Conservation (phyloP, 2,888 invertebrate genomes). For the Dysmachus trigonus region DNA sequence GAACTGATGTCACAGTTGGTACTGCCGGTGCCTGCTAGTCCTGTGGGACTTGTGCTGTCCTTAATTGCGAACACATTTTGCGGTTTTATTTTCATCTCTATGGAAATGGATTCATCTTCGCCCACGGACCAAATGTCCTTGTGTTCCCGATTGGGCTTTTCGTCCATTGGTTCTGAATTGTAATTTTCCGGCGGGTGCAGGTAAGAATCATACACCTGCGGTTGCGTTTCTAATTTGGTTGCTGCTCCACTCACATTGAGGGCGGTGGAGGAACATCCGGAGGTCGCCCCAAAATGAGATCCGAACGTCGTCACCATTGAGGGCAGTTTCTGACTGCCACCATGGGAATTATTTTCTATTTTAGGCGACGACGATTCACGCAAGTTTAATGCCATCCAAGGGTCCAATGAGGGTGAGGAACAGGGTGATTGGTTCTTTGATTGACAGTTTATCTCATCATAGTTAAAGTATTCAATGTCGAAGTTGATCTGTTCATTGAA, state of each 20-base stretch:
- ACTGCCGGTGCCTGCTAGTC: neutral
- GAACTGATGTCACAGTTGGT: no score
- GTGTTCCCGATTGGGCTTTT: constrained; percentile 62
- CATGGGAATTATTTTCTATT: constrained; percentile 31
- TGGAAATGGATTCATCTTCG: constrained; percentile 52
- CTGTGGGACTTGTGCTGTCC: neutral
- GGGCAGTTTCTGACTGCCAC: constrained; percentile 55
- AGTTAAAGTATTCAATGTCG: constrained; percentile 64
- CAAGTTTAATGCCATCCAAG: constrained; percentile 62
- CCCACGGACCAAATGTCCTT: constrained; percentile 64
- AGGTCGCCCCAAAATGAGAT: constrained; percentile 13
- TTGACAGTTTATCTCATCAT: constrained; percentile 65
- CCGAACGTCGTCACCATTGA: constrained; percentile 63
- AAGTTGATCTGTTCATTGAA: constrained; percentile 53
- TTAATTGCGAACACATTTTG: constrained; percentile 7
- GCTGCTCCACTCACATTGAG: neutral
- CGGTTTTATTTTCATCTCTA: constrained; percentile 37
- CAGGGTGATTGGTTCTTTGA: constrained; percentile 65
- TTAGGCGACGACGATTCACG: constrained; percentile 53
- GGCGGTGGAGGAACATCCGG: neutral
- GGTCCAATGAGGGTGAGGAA: constrained; percentile 63
- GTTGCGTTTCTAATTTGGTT: neutral
- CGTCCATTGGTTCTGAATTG: constrained; percentile 53
- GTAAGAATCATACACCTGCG: constrained; percentile 52
- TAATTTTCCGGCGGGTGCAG: constrained; percentile 58